Evolutionary conservation across 2,888 invertebrate genomes (phyloP), one percentile per base, ranked within the genome.

Genomic region (Tetranychus piercei): DNA sequence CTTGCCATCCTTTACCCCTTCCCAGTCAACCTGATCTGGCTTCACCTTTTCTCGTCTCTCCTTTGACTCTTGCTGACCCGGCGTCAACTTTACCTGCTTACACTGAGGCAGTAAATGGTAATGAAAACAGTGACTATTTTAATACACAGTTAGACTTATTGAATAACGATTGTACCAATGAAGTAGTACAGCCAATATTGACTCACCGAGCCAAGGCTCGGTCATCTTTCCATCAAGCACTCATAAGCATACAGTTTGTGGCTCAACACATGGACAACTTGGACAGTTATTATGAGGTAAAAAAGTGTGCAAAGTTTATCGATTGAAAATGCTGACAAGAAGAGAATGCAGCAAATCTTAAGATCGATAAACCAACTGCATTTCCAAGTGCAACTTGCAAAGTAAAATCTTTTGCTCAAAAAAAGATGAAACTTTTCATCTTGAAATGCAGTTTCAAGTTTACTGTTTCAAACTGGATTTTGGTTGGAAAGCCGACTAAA

Each of bases 181-280:
- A 34, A 34, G 4, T 7, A n/a, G n/a, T 69, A 2, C 8, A 23
- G n/a, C 20, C 23, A 23, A 22, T 23, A 7, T 65, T 20, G 65
- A 69, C 8, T 20, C 69, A 69, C n/a, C 69, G n/a, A 69, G 9
- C 69, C 69, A 20, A 22, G n/a, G 23, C 22, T 5, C 11, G 11
- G 4, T 69, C 20, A 8, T 69, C 69, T 44, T 73, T 80, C 87
- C 92, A 93, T 84, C 91, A 91, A 84, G 91, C 93, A 81, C 89
- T 92, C 83, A 91, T 91, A 82, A 92, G 92, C 80, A 91, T 93
- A 79, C 88, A 90, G 81, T 94, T 94, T 84, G 92, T 94, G 85
- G 93, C 93, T 82, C 94, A 94, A 84, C 94, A 94, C 83, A 91
- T 92, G 83, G 90, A 88, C 84, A 94, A 94, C 85, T 91, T 92